Base-by-base conservation (phyloP, 2,113 vertebrate species). In the Halichoeres trimaculatus region DNA sequence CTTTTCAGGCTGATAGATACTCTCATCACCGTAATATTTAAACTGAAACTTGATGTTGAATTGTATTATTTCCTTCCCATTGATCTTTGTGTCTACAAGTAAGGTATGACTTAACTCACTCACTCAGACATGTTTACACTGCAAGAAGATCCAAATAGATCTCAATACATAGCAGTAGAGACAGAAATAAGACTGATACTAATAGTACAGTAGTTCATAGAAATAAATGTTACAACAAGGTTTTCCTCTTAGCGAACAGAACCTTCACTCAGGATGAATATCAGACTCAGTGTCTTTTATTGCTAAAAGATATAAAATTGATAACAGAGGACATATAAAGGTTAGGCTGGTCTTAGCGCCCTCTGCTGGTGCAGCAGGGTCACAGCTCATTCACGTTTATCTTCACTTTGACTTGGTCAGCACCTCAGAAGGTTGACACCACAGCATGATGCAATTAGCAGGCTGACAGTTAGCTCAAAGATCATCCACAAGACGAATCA, bases 311-410 rank as follows among this genome's bases (percentile, higher is more conserved):
- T 78, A 55, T 30, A 6, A 30, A 35, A 76, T 20, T 60, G 50
- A 64, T 47, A 51, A 17, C 2, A 36, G 22, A 65, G 45, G 60
- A 53, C 62, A 24, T 45, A 35, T 63, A 24, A 71, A 69, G 24
- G 34, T 67, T 55, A 55, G 51, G 56, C 66, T 50, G 45, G 24
- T 60, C 16, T 76, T 61, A 53, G 86, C 85, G 70, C 85, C 85
- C 85, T 76, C 89, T 91, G 82, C 84, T 92, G 89, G 81, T 26
- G 38, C 55, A 80, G 20, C 16, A 35, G 58, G 26, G 30, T 74
- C 54, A 54, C 12, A 38, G 45, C 59, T 69, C 14, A 22, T 74
- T 38, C 57, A 66, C 35, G 9, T 78, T 78, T 10, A n/a, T 7
- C 74, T 62, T 63, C 47, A 35, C 20, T 54, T n/a, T 47, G 65